A percentile compares a stretch with the other conserved stretches of the same genome.
phyloP scores from a whole-genome alignment of 2,113 vertebrate genomes.

The Elaphurus davidianus region DNA sequence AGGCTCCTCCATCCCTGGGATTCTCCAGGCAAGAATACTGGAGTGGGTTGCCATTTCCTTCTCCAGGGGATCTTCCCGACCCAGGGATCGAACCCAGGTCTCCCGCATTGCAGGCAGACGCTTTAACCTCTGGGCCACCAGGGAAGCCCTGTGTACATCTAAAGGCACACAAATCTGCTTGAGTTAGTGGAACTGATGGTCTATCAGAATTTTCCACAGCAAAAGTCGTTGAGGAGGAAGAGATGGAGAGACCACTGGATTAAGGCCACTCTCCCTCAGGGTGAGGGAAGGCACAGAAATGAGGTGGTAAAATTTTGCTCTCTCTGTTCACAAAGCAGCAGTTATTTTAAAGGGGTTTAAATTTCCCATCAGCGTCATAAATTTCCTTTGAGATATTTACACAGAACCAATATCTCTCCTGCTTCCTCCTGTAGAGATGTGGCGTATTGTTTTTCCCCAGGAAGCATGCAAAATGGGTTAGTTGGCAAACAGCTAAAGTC shows the following conservation, averaged over 20 bases:
- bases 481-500: slow-evolving; percentile 14
- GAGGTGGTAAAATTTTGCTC: background rate
- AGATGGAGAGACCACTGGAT: background rate
- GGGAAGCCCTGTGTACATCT: no score
- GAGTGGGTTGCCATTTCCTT: no score
- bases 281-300: background rate
- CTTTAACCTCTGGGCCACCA: no score
- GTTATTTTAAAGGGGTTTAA: background rate
- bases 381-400: slow-evolving; percentile 26
- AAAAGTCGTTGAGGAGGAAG: background rate
- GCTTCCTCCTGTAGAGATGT: background rate
- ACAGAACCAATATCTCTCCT: background rate
- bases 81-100: no score
- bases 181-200: background rate
- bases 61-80: no score
- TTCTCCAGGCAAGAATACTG: no score
- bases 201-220: background rate
- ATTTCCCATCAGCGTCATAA: background rate
- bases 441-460: background rate
- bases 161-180: background rate
- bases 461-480: slow-evolving; percentile 40
- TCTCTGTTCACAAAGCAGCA: background rate
- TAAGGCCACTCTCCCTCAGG: background rate
- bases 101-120: no score
- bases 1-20: no score